A percentile compares a stretch with the other conserved stretches of the same genome.
phyloP scores from a whole-genome alignment of 2,113 vertebrate genomes.

The Otis tarda region DNA sequence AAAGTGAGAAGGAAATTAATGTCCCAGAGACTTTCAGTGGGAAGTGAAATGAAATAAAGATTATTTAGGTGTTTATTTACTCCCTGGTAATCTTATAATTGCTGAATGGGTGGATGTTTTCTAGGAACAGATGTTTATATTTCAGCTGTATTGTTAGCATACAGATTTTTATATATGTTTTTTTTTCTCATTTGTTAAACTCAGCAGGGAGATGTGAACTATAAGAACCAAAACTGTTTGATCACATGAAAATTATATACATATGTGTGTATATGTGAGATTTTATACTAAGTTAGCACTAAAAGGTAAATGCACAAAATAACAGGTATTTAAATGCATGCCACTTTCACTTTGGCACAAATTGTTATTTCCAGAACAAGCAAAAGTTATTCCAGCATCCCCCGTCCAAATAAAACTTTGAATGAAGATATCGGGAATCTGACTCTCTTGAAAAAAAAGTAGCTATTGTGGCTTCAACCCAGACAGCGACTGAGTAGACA shows the following conservation, averaged over 20 bases:
- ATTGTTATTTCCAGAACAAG: background rate
- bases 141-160: background rate
- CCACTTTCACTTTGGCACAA: background rate
- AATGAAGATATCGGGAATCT: background rate
- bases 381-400: background rate
- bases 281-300: background rate
- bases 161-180: background rate
- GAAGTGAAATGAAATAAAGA: background rate
- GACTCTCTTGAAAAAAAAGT: background rate
- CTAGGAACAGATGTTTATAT: constrained; percentile 7
- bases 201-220: background rate
- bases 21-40: background rate
- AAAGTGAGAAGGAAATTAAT: background rate
- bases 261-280: background rate
- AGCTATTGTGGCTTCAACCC: background rate
- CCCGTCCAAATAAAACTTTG: background rate
- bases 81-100: background rate
- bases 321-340: background rate
- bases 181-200: background rate
- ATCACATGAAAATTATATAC: background rate
- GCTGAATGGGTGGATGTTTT: background rate
- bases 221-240: background rate
- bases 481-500: background rate
- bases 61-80: constrained; percentile 17
- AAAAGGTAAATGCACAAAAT: background rate